phyloP scores from a whole-genome alignment of 2,113 vertebrate species.

The Neomonachus schauinslandi region DNA sequence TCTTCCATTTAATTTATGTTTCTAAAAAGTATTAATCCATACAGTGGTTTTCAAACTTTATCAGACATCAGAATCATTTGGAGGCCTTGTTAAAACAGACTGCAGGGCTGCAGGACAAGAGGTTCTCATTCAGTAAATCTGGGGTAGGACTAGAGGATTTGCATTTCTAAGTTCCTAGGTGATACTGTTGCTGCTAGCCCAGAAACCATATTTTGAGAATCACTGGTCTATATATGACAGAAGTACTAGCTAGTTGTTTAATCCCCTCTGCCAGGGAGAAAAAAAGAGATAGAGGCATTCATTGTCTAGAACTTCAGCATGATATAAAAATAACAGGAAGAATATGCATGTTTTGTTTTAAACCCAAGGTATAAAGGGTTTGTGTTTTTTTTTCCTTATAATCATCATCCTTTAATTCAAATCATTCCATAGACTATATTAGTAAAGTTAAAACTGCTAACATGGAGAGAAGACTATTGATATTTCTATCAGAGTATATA shows the following conservation, averaged over 20 bases:
- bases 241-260: neutral
- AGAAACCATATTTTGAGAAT: neutral
- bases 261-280: neutral
- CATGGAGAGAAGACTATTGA: constrained; percentile 45
- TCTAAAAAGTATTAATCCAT: constrained; percentile 3
- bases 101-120: neutral
- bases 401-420: constrained; percentile 53
- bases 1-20: neutral
- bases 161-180: neutral
- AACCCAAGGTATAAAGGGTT: constrained; percentile 23
- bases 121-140: neutral
- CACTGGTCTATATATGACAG: neutral
- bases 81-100: neutral
- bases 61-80: neutral
- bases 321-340: constrained; percentile 49
- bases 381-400: neutral
- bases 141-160: neutral
- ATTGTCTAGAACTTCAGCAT: constrained; percentile 19
- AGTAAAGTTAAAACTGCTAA: constrained; percentile 67
- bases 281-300: neutral
- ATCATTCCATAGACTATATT: constrained; percentile 7
- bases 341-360: constrained; percentile 45
- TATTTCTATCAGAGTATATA: constrained; percentile 64
- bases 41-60: neutral
- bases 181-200: neutral